Conservation (phyloP, 1,140 invertebrate genomes). For the Pomacea maculata region DNA sequence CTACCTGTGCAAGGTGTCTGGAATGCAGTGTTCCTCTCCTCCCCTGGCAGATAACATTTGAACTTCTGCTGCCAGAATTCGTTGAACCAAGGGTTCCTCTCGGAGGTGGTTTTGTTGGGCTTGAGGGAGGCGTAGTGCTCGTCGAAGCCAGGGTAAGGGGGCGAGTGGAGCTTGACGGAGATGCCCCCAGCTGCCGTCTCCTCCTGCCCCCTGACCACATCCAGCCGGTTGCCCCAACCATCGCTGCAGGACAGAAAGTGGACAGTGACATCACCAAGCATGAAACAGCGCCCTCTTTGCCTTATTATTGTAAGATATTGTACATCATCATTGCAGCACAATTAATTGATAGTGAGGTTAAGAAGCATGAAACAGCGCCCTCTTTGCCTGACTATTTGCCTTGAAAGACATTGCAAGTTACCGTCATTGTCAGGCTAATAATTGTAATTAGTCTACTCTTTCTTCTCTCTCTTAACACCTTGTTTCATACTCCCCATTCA, state of each 20-base stretch:
- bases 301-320: too few relatives aligned
- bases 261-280: background rate
- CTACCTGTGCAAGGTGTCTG: constrained; percentile 55
- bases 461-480: too few relatives aligned
- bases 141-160: constrained; percentile 75
- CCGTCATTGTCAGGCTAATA: background rate
- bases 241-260: constrained; percentile 68
- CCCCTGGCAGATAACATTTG: constrained; percentile 69
- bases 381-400: background rate
- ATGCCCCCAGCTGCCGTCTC: constrained; percentile 77
- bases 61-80: constrained; percentile 81
- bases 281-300: too few relatives aligned
- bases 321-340: constrained; percentile 70
- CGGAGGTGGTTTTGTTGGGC: constrained; percentile 70
- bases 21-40: constrained; percentile 20
- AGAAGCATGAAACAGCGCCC: background rate
- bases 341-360: background rate
- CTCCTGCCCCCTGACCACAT: constrained; percentile 77
- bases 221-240: constrained; percentile 79
- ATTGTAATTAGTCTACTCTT: too few relatives aligned
- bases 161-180: constrained; percentile 79
- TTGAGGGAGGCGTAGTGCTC: constrained; percentile 75
- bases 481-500: too few relatives aligned
- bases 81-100: constrained; percentile 79
- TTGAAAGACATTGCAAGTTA: background rate